Conservation (phyloP, 2,113 vertebrate genomes). For the Camelus bactrianus region DNA sequence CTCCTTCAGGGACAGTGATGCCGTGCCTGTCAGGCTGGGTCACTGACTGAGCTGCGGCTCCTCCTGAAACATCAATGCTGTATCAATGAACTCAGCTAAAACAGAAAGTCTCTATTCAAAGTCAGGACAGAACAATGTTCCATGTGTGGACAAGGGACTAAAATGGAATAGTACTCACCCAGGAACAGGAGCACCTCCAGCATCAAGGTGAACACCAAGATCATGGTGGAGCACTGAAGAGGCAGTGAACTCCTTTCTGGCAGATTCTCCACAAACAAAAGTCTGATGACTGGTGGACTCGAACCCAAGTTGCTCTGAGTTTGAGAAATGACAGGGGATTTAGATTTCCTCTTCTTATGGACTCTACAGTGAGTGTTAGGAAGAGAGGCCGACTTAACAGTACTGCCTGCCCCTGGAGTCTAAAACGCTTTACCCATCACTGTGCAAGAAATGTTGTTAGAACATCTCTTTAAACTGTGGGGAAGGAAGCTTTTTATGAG, state of each 20-base stretch:
- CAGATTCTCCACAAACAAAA: not conserved
- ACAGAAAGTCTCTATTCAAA: not conserved
- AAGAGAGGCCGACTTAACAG: not conserved
- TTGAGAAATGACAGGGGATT: not conserved
- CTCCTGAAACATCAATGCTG: not conserved
- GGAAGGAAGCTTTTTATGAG: not conserved
- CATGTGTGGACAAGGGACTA: not conserved
- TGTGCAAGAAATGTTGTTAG: not conserved
- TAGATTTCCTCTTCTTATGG: not conserved
- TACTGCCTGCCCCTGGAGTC: not conserved
- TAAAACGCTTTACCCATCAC: not conserved
- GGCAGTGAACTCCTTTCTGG: not conserved
- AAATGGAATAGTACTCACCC: not conserved
- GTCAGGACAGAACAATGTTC: not conserved
- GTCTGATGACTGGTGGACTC: not conserved
- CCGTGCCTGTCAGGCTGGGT: not conserved
- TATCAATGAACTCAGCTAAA: not conserved
- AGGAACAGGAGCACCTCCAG: not conserved
- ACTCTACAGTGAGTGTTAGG: not conserved
- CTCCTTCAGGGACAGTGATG: too few relatives aligned
- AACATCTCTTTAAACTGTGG: not conserved
- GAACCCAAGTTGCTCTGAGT: not conserved
- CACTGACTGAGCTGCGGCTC: not conserved
- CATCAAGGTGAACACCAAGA: not conserved
- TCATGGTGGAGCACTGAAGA: not conserved